These are phyloP conservation scores for Sciurus vulgaris DNA, from an alignment of 2,797 vertebrate genomes.

Conservation along the genomic window DNA sequence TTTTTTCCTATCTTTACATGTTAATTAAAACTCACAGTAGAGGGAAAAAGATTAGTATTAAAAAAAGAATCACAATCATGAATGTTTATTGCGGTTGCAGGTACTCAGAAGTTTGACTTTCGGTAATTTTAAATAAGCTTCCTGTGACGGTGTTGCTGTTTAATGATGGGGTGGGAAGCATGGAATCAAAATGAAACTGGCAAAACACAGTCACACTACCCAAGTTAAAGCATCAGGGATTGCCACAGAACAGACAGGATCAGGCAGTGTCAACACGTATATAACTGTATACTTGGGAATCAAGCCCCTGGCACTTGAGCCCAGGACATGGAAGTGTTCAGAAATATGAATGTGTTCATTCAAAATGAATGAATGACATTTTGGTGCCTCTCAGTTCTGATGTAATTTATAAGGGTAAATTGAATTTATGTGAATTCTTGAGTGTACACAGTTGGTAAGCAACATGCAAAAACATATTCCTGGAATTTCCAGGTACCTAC, in stretches of 20 bases:
- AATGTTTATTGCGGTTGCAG: background rate
- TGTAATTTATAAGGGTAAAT: background rate
- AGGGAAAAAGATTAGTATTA: background rate
- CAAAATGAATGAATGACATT: background rate
- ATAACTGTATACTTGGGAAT: background rate
- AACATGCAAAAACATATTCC: background rate
- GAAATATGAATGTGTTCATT: background rate
- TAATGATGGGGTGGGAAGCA: background rate
- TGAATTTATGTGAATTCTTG: background rate
- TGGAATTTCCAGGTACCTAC: constrained; percentile 80
- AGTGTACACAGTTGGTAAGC: background rate
- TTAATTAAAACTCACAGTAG: constrained; percentile 11
- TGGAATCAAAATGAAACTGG: background rate
- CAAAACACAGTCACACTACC: background rate
- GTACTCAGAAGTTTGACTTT: background rate
- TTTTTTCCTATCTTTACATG: background rate
- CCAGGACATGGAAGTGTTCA: background rate
- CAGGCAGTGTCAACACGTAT: background rate
- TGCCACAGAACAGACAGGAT: background rate
- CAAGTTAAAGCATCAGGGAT: background rate
- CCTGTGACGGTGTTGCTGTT: background rate
- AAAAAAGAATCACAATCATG: background rate
- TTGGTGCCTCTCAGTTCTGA: background rate
- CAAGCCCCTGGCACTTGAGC: background rate
- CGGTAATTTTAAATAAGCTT: background rate